Evolutionary conservation across 2,888 invertebrate genomes (phyloP).

Genomic region (Lasius fuliginosus): DNA sequence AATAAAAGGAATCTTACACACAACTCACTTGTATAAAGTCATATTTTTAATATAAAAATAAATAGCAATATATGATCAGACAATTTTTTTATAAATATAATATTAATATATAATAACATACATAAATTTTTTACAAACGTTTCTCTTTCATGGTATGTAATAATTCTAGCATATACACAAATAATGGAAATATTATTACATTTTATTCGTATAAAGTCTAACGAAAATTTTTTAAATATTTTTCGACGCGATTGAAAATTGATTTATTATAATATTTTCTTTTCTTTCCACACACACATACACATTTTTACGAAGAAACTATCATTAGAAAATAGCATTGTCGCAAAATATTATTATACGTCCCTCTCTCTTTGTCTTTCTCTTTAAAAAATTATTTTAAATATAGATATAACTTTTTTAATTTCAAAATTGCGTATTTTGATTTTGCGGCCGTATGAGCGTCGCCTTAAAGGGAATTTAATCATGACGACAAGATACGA

Average conservation of each 20-base stretch:
- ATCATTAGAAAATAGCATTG: not conserved
- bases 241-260: not conserved
- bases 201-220: not conserved
- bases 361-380: not conserved
- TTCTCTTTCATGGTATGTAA: not conserved
- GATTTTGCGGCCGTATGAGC: slow-evolving; percentile 46
- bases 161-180: not conserved
- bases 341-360: not conserved
- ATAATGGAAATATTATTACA: not conserved
- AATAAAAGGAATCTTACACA: not conserved
- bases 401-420: not conserved
- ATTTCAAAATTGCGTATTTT: not conserved
- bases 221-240: not conserved
- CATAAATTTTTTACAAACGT: not conserved
- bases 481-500: slow-evolving; percentile 52
- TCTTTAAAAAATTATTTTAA: not conserved
- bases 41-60: not conserved
- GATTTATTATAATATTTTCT: not conserved
- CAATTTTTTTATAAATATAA: not conserved
- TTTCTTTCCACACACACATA: not conserved
- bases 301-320: not conserved
- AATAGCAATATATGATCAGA: not conserved
- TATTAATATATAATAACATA: not conserved
- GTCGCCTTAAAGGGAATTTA: slow-evolving; percentile 34
- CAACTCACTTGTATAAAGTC: not conserved